Evolutionary conservation across 2,888 invertebrate genomes (phyloP), one percentile per base, ranked within the genome.

Genomic region (Spicauda simplicius): DNA sequence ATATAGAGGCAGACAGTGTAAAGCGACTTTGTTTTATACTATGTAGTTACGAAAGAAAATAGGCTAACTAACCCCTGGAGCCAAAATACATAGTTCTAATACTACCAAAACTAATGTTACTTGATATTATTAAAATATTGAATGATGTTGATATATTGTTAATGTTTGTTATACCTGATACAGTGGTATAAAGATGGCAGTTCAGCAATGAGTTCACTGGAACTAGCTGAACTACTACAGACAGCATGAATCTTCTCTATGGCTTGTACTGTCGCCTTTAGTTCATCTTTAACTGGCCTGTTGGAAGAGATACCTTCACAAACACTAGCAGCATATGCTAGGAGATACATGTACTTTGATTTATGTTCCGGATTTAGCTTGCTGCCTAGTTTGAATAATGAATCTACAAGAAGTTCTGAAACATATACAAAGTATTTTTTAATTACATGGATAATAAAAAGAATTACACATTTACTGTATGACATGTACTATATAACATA

Each of bases 361-460:
- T 99, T 98, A 86, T 99, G 98, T 80, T 99, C 99, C 0, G 98
- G 98, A 90, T 99, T 99, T 67, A 99, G 91, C 91, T 98, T 98
- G 18, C 97, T 96, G n/a, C 97, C 97, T 1, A 98, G 97, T 84
- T 98, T 98, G 84, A 99, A 99, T 11, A 99, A 92, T 0, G 98
- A 96, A 84, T 99, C 99, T 2, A 99, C 97, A 2, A 99, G 92
- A 54, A 99, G 94, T 86, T 99, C 99, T 84, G 81, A 12, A 82
- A 85, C 65, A 20, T 56, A 5, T 52, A 69, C n/a, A 64, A n/a
- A 41, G 10, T 30, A 55, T 55, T 30, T 30, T 55, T n/a, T n/a
- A n/a, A n/a, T n/a, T n/a, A n/a, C n/a, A n/a, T n/a, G n/a, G n/a
- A n/a, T n/a, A n/a, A n/a, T n/a, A n/a, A n/a, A n/a, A n/a, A n/a